Base-by-base conservation (phyloP, 2,888 invertebrate species). In the Agrochola lychnidis region DNA sequence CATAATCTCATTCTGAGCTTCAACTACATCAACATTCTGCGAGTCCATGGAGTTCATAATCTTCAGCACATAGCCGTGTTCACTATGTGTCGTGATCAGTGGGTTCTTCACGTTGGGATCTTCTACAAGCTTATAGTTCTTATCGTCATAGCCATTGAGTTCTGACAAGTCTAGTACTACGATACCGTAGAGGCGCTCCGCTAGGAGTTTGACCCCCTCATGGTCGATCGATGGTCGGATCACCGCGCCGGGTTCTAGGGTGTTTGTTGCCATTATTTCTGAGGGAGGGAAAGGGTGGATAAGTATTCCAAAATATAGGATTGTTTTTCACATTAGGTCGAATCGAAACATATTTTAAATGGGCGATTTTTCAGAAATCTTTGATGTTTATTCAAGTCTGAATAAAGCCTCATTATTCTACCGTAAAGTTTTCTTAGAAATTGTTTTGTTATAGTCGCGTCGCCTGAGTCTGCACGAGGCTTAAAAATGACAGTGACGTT, bases 21-120 rank as follows among this genome's bases (percentile, higher is more conserved):
- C 98, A 12, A 98, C 97, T 36, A 98, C 96, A 2, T 93, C 93
- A 0, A 96, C 92, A 67, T 98, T 98, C 89, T 97, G 96, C 0
- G 99, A 98, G 93, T 99, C 99, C 91, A 98, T 95, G 0, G 98
- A 97, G 94, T 99, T 99, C 87, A 98, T 97, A 69, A 99, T 97
- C 97, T 99, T 99, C 77, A 99, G 94, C 36, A 98, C 98, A 90
- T 98, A 98, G 0, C 98, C 98, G 85, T 97, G 92, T 0, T 97
- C 94, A 81, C 96, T 96, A 82, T 97, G 96, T 6, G 94, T 91
- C 0, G 96, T 94, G 78, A 97, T 97, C 36, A 98, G 90, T 0
- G 97, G 97, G 92, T 98, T 98, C 90, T 97, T 97, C 78, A 97
- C 96, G 79, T 97, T 97, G 0, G 96, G 95, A 16, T 96, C 96